phyloP scores from a whole-genome alignment of 2,113 vertebrate genomes.

The Carettochelys insculpta region DNA sequence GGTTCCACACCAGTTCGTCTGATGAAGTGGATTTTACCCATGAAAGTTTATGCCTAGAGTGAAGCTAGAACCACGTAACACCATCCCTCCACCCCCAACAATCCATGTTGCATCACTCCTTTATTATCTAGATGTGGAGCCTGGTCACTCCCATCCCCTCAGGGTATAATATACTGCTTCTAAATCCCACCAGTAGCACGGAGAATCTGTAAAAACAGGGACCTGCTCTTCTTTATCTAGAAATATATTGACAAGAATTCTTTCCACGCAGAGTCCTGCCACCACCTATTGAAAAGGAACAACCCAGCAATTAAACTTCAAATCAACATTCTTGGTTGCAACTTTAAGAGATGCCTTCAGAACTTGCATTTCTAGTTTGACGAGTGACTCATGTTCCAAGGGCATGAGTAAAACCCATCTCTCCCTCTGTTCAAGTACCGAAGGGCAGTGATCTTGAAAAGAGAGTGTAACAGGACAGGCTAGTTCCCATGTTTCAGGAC shows the following conservation, averaged over 20 bases:
- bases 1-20: too few species aligned
- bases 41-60: too few species aligned
- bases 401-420: slow-evolving; percentile 23
- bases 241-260: neutral
- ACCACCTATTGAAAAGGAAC: accelerated
- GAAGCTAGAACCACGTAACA: neutral
- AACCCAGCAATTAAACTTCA: slow-evolving; percentile 20
- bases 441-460: neutral
- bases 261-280: slow-evolving; percentile 16
- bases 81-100: neutral
- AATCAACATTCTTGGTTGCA: neutral
- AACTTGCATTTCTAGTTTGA: slow-evolving; percentile 37
- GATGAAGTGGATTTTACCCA: too few species aligned
- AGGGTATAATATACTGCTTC: neutral
- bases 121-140: neutral
- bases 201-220: neutral
- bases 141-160: accelerated
- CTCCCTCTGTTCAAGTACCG: neutral
- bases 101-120: neutral
- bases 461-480: slow-evolving; percentile 10
- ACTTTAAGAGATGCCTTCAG: neutral
- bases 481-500: neutral
- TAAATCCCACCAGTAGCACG: neutral
- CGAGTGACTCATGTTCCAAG: slow-evolving; percentile 33
- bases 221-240: neutral